Evolutionary conservation across 1,140 invertebrate genomes (phyloP), one percentile per base, ranked within the genome.

Genomic region (Drosophila nannoptera): DNA sequence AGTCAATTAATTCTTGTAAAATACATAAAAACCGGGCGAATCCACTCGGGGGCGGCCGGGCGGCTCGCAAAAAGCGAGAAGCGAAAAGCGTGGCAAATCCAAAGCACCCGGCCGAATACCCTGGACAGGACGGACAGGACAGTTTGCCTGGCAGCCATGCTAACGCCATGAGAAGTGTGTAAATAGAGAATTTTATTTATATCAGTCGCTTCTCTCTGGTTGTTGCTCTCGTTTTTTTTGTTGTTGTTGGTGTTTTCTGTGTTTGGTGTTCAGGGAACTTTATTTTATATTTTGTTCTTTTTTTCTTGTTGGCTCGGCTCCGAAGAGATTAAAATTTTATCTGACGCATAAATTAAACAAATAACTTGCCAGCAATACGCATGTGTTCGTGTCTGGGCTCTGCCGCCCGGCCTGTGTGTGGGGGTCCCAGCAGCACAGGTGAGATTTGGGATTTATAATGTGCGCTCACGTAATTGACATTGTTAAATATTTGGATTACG

Each of bases 381-480:
- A 49, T 62, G 14, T 60, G 67, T n/a, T 11, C 12, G 40, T 42
- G 40, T 42, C 5, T 42, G n/a, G 4, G 40, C 38, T 36, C 38
- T 33, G 35, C 31, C 45, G 4, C 48, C 33, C 49, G 14, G 32
- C 32, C 32, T 50, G 49, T 12, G 42, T 50, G 46, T 50, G 46
- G 50, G 59, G 64, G 70, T 76, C 69, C 69, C 70, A 61, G 49
- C 62, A 84, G 76, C 81, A 86, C 77, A 86, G 81, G 81, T 86
- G 81, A 86, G 81, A 86, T 86, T 86, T 86, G 81, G 81, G 81
- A 86, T 86, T 86, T 86, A 86, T 86, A 86, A 86, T 86, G 81
- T 86, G 82, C 81, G 81, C 74, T 80, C 80, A 81, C 81, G 81
- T 86, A 86, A 86, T 86, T 86, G 81, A 86, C 81, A 80, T 86